phyloP scores from a whole-genome alignment of 2,888 invertebrate species.

The Epiblema foenella region DNA sequence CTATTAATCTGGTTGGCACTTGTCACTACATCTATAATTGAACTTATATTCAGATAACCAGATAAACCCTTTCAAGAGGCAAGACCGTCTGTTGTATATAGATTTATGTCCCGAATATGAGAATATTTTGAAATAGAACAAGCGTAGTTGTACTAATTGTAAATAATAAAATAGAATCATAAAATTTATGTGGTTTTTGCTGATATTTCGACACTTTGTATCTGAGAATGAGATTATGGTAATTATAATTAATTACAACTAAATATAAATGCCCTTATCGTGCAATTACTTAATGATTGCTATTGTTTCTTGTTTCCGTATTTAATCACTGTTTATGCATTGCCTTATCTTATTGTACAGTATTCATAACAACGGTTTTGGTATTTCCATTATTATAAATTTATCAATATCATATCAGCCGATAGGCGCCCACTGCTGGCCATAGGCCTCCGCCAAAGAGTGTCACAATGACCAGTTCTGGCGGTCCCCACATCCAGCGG shows the following conservation, averaged over 20 bases:
- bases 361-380: not conserved
- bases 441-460: no score
- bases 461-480: no score
- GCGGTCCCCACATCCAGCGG: no score
- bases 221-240: not conserved
- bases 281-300: not conserved
- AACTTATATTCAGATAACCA: not conserved
- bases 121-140: not conserved
- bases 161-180: no score
- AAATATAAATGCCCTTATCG: not conserved
- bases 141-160: no score
- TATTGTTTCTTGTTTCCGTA: not conserved
- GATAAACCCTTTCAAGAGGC: not conserved
- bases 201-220: not conserved
- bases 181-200: not conserved
- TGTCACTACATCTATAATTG: not conserved
- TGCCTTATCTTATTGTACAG: not conserved
- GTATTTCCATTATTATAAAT: no score
- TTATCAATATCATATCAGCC: no score
- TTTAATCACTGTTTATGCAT: not conserved
- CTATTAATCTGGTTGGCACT: not conserved
- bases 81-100: not conserved
- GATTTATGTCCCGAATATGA: not conserved
- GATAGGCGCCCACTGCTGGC: no score
- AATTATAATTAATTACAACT: not conserved